Conservation (phyloP, 2,797 vertebrate species). For the Tympanoctomys barrerae region DNA sequence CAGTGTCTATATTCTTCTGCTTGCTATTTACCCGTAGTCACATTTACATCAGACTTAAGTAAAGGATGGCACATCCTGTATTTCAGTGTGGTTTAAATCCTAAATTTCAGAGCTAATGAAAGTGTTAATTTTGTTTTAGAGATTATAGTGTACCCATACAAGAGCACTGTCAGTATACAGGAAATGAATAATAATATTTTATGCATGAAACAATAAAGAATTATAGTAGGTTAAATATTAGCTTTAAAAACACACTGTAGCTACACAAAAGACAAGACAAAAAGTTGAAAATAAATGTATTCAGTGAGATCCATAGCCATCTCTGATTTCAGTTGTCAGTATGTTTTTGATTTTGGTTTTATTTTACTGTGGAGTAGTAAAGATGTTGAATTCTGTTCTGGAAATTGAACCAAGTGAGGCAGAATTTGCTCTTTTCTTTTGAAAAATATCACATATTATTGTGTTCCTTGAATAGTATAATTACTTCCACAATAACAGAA, state of each 20-base stretch:
- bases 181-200: slow-evolving; percentile 13
- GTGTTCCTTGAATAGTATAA: slow-evolving; percentile 64
- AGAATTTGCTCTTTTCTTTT: slow-evolving; percentile 65
- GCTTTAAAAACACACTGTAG: slow-evolving; percentile 38
- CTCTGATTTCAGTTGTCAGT: slow-evolving; percentile 64
- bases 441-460: slow-evolving; percentile 67
- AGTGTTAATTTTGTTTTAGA: background rate
- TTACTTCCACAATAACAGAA: slow-evolving; percentile 66
- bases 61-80: background rate
- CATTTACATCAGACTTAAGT: background rate
- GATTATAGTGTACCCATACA: background rate
- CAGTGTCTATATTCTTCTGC: background rate
- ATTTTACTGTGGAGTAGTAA: slow-evolving; percentile 27
- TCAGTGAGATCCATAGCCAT: background rate
- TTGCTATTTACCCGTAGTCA: background rate
- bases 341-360: slow-evolving; percentile 72
- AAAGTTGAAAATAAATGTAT: slow-evolving; percentile 45
- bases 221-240: slow-evolving; percentile 10
- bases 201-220: slow-evolving; percentile 10
- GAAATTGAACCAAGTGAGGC: slow-evolving; percentile 44
- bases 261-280: slow-evolving; percentile 40
- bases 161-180: background rate
- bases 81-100: background rate
- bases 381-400: slow-evolving; percentile 69
- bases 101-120: slow-evolving; percentile 25